phyloP scores from a whole-genome alignment of 2,888 invertebrate genomes.

The Peribatodes rhomboidaria region DNA sequence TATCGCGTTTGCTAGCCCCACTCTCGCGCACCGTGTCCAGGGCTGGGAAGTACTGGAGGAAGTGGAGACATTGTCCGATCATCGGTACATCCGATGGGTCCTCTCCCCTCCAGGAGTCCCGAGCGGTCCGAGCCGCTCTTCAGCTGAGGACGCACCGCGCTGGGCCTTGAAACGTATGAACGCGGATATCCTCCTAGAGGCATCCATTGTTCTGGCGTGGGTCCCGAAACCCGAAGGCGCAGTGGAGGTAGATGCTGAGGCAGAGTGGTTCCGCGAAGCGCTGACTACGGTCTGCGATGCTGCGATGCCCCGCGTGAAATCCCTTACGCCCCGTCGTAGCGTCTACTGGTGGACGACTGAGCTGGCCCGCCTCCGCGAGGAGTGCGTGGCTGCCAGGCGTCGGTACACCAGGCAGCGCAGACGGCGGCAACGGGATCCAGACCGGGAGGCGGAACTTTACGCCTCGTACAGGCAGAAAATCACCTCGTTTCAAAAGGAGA shows the following conservation, averaged over 20 bases:
- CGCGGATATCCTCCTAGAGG: not conserved
- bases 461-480: not conserved
- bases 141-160: not conserved
- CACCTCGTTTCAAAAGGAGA: not conserved
- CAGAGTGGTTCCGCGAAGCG: not conserved
- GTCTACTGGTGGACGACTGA: not conserved
- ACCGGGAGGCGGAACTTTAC: not conserved
- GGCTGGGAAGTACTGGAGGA: not conserved
- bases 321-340: not conserved
- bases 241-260: not conserved
- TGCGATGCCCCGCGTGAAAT: not conserved
- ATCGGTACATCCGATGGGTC: not conserved
- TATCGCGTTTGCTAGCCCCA: not conserved
- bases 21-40: not conserved
- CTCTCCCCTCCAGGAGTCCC: not conserved
- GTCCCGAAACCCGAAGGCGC: not conserved
- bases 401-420: not conserved
- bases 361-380: not conserved
- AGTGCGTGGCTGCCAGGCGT: not conserved
- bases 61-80: not conserved
- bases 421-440: not conserved
- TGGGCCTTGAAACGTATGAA: not conserved
- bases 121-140: not conserved
- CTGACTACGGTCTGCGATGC: not conserved
- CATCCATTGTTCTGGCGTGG: not conserved